These are phyloP conservation scores for Pitangus sulphuratus DNA, from an alignment of 2,797 vertebrate species.

Conservation along the genomic window DNA sequence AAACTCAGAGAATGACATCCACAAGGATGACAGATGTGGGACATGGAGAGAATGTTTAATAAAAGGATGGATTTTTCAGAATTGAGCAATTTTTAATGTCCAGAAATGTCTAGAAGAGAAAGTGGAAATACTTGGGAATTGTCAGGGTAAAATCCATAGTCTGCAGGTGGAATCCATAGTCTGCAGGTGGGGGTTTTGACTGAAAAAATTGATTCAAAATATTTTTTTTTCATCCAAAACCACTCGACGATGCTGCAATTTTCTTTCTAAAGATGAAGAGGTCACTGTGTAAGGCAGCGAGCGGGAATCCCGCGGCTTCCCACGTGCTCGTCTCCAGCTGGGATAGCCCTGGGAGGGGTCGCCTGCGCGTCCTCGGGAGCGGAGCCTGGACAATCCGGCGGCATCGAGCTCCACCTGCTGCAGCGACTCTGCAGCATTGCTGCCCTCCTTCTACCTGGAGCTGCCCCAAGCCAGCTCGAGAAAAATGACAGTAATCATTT, in stretches of 20 bases:
- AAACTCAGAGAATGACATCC: not conserved
- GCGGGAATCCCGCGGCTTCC: not conserved
- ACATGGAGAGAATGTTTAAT: not conserved
- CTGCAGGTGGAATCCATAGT: not conserved
- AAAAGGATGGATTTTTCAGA: not conserved
- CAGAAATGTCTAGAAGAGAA: not conserved
- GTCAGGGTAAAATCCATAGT: not conserved
- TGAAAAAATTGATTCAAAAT: not conserved
- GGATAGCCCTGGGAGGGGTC: not conserved
- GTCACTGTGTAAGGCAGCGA: not conserved
- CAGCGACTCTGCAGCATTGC: not conserved
- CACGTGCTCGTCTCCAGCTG: not conserved
- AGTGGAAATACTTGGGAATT: not conserved
- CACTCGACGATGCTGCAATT: not conserved
- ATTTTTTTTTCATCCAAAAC: not conserved
- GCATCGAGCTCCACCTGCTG: slow-evolving; percentile 56
- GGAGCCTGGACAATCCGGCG: not conserved
- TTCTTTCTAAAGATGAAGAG: not conserved
- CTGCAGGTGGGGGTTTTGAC: not conserved
- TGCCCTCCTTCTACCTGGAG: not conserved
- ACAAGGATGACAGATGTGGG: not conserved
- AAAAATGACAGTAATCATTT: not conserved
- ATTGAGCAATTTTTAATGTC: not conserved
- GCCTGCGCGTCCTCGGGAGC: not conserved
- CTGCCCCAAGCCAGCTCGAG: not conserved